Evolutionary conservation across 2,888 invertebrate species (phyloP).

Genomic region (Noctua fimbriata): DNA sequence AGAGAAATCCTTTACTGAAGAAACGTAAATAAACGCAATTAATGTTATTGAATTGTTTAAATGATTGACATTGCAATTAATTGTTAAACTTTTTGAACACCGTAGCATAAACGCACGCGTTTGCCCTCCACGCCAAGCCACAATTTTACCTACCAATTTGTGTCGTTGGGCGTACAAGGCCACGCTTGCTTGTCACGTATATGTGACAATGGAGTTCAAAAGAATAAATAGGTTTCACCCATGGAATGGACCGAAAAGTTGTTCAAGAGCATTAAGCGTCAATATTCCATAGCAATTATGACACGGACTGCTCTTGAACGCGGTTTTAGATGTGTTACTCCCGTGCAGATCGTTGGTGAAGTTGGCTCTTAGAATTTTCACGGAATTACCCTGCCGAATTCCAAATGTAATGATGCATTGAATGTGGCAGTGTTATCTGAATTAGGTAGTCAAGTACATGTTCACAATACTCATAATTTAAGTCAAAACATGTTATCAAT

Average conservation of each 20-base stretch:
- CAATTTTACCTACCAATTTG: too few relatives aligned
- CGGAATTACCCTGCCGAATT: not conserved
- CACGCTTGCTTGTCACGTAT: too few relatives aligned
- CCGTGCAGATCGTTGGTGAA: not conserved
- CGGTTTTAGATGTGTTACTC: not conserved
- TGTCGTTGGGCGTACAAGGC: too few relatives aligned
- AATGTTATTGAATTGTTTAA: not conserved
- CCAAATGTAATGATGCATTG: not conserved
- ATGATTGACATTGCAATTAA: not conserved
- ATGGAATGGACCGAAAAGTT: not conserved
- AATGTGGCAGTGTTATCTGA: conserved; percentile 3
- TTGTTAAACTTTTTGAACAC: too few relatives aligned
- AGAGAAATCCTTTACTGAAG: not conserved
- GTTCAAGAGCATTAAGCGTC: not conserved
- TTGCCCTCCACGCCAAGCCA: too few relatives aligned
- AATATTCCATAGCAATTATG: not conserved
- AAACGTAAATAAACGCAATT: not conserved
- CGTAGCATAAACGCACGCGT: too few relatives aligned
- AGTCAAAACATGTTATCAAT: conserved; percentile 25
- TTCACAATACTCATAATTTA: not conserved
- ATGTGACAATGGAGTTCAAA: too few relatives aligned
- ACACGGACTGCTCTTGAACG: not conserved
- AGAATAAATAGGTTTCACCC: not conserved
- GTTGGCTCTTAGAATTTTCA: not conserved
- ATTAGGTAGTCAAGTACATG: conserved; percentile 2